phyloP scores from a whole-genome alignment of 2,797 vertebrate species.

The Sciurus vulgaris region DNA sequence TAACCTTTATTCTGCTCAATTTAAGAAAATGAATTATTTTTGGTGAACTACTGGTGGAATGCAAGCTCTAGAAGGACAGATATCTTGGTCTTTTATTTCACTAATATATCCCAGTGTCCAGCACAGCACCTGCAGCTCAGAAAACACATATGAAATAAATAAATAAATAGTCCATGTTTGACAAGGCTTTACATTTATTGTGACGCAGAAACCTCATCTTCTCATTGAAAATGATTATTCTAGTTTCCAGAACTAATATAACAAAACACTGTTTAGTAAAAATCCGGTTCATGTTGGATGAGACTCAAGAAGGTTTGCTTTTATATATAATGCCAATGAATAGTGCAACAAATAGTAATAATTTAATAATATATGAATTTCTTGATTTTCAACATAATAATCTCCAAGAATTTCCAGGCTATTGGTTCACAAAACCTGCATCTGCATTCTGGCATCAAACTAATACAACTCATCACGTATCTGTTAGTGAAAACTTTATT shows the following conservation, averaged over 20 bases:
- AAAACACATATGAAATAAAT: not conserved
- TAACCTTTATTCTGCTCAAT: not conserved
- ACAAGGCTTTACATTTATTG: not conserved
- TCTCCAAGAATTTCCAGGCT: not conserved
- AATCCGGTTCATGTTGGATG: not conserved
- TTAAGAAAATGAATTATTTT: not conserved
- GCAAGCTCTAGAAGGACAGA: not conserved
- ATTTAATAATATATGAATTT: not conserved
- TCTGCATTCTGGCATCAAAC: not conserved
- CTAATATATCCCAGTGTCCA: not conserved
- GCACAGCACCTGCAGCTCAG: not conserved
- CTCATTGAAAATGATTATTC: not conserved
- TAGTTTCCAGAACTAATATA: not conserved
- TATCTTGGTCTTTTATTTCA: not conserved
- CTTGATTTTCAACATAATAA: not conserved
- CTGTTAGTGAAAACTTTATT: not conserved
- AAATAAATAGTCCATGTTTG: not conserved
- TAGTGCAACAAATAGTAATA: not conserved
- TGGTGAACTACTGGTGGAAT: not conserved
- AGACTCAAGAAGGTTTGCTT: not conserved
- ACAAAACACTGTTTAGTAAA: not conserved
- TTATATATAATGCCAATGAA: not conserved
- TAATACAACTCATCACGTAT: not conserved
- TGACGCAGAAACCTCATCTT: not conserved
- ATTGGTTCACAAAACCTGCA: not conserved